Evolutionary conservation across 1,140 invertebrate species (phyloP).

Genomic region (Rhyacophila brunnea): DNA sequence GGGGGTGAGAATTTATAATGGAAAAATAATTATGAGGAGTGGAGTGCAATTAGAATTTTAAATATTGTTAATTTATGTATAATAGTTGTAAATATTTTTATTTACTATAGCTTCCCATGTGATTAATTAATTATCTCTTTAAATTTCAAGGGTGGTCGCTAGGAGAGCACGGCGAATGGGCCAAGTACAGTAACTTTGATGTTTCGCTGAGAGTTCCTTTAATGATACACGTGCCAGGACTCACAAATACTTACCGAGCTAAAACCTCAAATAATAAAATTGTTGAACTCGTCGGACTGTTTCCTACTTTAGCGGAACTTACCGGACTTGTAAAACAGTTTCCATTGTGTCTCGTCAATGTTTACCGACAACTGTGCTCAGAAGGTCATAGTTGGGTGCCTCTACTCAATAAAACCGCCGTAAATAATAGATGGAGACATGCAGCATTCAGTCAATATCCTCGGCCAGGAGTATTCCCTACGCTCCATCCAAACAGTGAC

Average conservation of each 20-base stretch:
- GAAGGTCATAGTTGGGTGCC: slow-evolving; percentile 73
- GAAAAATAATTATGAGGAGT: no score
- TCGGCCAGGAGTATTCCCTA: slow-evolving; percentile 67
- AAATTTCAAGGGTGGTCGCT: slow-evolving; percentile 77
- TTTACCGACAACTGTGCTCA: slow-evolving; percentile 39
- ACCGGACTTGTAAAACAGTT: slow-evolving; percentile 57
- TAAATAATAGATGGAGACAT: slow-evolving; percentile 43
- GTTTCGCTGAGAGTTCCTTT: slow-evolving; percentile 76
- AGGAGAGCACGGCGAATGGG: slow-evolving; percentile 86
- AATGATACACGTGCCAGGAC: slow-evolving; percentile 67
- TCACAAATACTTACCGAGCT: slow-evolving; percentile 34
- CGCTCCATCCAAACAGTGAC: slow-evolving; percentile 68
- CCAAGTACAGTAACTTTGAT: slow-evolving; percentile 90
- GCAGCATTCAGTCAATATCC: slow-evolving; percentile 83
- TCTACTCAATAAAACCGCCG: slow-evolving; percentile 41
- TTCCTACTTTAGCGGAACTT: slow-evolving; percentile 79
- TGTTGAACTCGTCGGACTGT: slow-evolving; percentile 81
- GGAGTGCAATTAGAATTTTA: no score
- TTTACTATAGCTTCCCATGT: no score
- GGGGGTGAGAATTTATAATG: no score
- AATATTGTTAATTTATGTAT: no score
- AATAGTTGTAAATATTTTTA: no score
- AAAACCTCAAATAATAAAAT: slow-evolving; percentile 42
- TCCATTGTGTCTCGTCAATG: slow-evolving; percentile 53
- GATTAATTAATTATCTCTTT: slow-evolving; percentile 2